Base-by-base conservation (phyloP, 2,888 invertebrate genomes). In the Epinotia brunnichana region DNA sequence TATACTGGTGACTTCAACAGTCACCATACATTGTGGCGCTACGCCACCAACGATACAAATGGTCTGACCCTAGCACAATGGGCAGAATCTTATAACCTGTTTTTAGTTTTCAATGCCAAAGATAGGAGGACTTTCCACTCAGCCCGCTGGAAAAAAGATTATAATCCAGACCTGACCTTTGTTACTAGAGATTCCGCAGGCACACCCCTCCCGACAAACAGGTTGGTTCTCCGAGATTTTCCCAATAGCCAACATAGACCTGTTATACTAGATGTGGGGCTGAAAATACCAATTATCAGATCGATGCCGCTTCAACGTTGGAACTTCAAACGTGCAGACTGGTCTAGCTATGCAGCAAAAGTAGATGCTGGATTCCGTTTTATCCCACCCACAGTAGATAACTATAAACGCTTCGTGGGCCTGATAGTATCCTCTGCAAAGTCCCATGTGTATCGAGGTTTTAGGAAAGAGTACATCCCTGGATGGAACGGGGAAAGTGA, bases 21-120 rank as follows among this genome's bases (percentile, higher is more conserved):
- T 17, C 68, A 68, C 35, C 68, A 68, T n/a, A 59, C 68, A 15
- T 21, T 17, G 2, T 54, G 66, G 66, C 56, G 66, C 2, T 64
- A 53, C 24, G 4, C 35, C 19, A 10, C n/a, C n/a, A n/a, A 57
- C 10, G 57, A 57, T 3, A 9, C 35, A 2, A 57, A 57, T 10
- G 57, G 57, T n/a, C 24, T 57, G n/a, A 10, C n/a, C 15, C 57
- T 57, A 4, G 35, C 15, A 35, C 57, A 35, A 15, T 35, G 57
- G 57, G 57, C 57, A 2, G 57, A 57, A 35, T 35, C 57, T 0
- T 2, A 1, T 7, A 57, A 57, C 57, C 17, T 57, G 10, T 57
- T 57, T 15, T 17, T 57, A 4, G 57, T 57, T 1, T 57, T 57
- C 10, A n/a, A 57, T 17, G 57, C 57, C 2, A 57, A 57, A 9